Percentiles rank a stretch among this genome's conserved stretches.
Conservation (phyloP, 2,113 vertebrate genomes). For the Eptesicus fuscus region DNA sequence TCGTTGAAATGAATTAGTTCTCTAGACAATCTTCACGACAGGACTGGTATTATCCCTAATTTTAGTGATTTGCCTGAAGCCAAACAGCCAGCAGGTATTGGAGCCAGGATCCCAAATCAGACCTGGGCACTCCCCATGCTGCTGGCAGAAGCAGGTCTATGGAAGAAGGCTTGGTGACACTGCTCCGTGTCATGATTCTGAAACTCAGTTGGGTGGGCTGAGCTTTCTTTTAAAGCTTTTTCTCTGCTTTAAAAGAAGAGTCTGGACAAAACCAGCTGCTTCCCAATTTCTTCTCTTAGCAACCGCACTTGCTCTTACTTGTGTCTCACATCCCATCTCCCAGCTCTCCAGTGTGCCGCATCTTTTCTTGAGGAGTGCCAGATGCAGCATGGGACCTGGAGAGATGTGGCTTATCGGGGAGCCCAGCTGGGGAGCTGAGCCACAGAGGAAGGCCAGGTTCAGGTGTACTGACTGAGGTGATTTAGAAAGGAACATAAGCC, state of each 20-base stretch:
- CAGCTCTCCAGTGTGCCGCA: not conserved
- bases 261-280: not conserved
- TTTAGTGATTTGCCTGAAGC: not conserved
- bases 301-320: not conserved
- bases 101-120: not conserved
- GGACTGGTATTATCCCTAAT: not conserved
- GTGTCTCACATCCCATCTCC: not conserved
- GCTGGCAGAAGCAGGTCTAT: not conserved
- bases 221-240: too few relatives aligned
- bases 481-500: not conserved
- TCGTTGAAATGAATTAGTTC: not conserved
- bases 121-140: accelerated
- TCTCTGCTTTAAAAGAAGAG: not conserved
- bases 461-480: not conserved
- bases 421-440: not conserved
- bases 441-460: not conserved
- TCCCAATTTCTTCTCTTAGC: not conserved
- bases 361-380: not conserved
- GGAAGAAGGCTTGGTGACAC: not conserved
- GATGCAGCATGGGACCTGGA: not conserved
- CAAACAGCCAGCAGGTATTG: not conserved
- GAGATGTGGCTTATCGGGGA: not conserved
- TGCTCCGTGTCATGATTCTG: not conserved
- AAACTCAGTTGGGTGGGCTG: not conserved
- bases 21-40: not conserved